These are phyloP conservation scores for Eucera pruinosa DNA, from an alignment of 2,888 invertebrate genomes.

Conservation along the genomic window DNA sequence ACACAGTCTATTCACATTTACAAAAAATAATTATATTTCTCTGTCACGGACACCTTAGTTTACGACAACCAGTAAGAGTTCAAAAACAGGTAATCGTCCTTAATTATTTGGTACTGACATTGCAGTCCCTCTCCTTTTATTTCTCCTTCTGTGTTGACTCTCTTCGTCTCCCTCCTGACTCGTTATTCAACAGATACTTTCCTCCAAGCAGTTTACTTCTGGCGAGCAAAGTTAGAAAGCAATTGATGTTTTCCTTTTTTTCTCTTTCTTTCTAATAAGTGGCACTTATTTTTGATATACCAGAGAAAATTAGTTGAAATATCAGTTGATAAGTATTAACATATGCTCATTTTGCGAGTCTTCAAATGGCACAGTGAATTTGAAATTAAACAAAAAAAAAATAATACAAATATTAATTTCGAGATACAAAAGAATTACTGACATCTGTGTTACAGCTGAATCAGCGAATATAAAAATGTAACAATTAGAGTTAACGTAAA, in stretches of 20 bases:
- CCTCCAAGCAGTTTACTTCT: slow-evolving; percentile 13
- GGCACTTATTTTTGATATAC: too few relatives aligned
- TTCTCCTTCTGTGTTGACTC: neutral
- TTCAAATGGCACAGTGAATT: neutral
- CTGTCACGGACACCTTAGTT: neutral
- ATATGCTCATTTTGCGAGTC: neutral
- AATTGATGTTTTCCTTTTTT: slow-evolving; percentile 3
- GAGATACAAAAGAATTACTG: neutral
- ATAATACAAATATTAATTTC: neutral
- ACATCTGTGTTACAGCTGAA: neutral
- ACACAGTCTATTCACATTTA: neutral
- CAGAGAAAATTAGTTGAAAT: neutral
- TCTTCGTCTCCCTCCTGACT: slow-evolving; percentile 4
- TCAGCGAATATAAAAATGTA: neutral
- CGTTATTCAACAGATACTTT: slow-evolving; percentile 32
- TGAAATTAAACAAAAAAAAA: neutral
- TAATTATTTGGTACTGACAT: neutral
- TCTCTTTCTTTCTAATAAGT: neutral
- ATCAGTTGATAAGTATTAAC: neutral
- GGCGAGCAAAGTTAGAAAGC: slow-evolving; percentile 13
- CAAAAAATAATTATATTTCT: neutral
- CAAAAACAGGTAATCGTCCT: slow-evolving; percentile 21
- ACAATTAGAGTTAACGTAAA: too few relatives aligned
- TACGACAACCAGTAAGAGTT: slow-evolving; percentile 54
- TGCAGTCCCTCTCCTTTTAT: neutral